These are phyloP conservation scores for Felis chaus DNA, from an alignment of 2,113 vertebrate species.

Conservation along the genomic window DNA sequence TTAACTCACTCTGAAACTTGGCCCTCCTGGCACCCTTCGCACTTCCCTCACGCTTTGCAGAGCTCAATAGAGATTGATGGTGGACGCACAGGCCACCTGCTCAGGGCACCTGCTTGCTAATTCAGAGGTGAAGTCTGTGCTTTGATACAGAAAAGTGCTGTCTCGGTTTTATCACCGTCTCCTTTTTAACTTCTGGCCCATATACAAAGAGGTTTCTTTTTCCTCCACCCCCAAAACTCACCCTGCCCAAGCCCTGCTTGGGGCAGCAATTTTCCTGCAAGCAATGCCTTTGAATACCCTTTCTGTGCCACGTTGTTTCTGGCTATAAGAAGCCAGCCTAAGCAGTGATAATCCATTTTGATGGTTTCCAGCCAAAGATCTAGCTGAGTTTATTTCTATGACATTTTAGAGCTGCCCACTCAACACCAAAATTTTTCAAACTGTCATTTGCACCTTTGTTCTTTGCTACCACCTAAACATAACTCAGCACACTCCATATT, in stretches of 20 bases:
- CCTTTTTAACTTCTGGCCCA: constrained; percentile 55
- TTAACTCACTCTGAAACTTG: neutral
- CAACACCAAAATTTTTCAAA: constrained; percentile 54
- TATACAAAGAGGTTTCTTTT: constrained; percentile 27
- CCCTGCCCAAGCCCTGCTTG: neutral
- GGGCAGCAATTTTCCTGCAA: constrained; percentile 58
- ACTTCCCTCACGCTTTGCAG: neutral
- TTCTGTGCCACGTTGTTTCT: constrained; percentile 60
- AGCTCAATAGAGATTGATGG: neutral
- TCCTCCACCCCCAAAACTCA: neutral
- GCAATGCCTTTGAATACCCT: constrained; percentile 63
- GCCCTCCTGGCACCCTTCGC: neutral
- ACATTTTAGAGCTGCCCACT: constrained; percentile 81
- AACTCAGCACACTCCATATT: constrained; percentile 56
- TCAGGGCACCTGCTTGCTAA: neutral
- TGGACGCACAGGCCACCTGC: neutral
- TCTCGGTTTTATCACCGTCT: constrained; percentile 46
- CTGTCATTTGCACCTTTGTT: constrained; percentile 77
- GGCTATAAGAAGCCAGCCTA: constrained; percentile 74
- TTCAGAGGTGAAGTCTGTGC: constrained; percentile 44
- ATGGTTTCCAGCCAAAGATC: constrained; percentile 82
- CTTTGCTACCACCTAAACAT: constrained; percentile 79
- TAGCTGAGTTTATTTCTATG: constrained; percentile 83
- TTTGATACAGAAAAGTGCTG: constrained; percentile 31
- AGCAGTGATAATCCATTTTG: constrained; percentile 76